phyloP scores from a whole-genome alignment of 1,140 invertebrate species.

The Brachionus manjavacas region DNA sequence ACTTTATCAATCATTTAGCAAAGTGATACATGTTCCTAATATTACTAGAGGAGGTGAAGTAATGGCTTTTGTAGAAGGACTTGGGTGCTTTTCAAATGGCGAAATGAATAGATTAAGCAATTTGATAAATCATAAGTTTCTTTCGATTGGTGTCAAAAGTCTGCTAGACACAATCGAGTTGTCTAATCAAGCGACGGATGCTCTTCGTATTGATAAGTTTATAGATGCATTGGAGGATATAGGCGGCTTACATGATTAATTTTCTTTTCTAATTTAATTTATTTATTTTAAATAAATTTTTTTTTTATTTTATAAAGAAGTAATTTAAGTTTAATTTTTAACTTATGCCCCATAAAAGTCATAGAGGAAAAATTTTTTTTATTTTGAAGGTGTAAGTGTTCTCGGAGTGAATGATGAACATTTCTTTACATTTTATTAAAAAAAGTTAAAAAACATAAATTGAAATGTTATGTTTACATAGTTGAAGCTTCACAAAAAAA shows the following conservation, averaged over 20 bases:
- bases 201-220: slow-evolving; percentile 5
- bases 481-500: no score
- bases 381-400: no score
- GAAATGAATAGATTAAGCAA: not conserved
- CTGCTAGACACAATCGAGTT: slow-evolving; percentile 37
- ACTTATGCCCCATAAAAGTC: no score
- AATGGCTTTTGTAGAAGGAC: slow-evolving; percentile 13
- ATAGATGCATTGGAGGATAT: slow-evolving; percentile 11
- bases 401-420: no score
- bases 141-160: slow-evolving; percentile 32
- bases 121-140: not conserved
- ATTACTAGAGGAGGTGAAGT: not conserved
- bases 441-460: no score
- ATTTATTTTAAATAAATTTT: not conserved
- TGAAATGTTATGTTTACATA: no score
- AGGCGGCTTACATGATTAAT: slow-evolving; percentile 28
- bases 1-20: slow-evolving; percentile 32
- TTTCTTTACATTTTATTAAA: no score
- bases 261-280: not conserved
- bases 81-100: slow-evolving; percentile 1
- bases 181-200: slow-evolving; percentile 28
- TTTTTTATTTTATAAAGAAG: not conserved
- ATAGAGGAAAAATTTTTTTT: no score
- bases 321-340: no score
- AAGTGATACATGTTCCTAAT: slow-evolving; percentile 42